These are phyloP conservation scores for Myioborus miniatus DNA, from an alignment of 2,797 vertebrate species.

Conservation along the genomic window DNA sequence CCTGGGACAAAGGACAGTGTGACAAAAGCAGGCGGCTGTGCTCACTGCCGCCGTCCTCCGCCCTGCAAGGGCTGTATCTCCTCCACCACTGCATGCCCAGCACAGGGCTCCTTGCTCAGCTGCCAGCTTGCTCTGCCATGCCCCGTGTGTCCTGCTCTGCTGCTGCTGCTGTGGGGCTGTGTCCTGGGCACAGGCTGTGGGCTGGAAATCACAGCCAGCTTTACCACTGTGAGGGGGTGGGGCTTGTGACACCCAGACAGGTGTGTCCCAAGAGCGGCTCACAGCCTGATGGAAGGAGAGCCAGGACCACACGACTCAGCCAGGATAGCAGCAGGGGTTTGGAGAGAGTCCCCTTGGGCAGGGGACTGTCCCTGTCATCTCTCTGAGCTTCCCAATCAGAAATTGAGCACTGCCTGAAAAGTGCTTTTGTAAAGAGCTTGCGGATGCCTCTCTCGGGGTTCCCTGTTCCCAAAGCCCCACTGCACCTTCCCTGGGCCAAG, in stretches of 20 bases:
- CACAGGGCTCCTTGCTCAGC: accelerated
- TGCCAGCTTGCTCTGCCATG: neutral
- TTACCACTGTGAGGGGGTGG: accelerated
- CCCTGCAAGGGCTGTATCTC: neutral
- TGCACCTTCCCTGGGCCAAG: neutral
- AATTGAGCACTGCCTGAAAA: neutral
- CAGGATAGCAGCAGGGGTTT: neutral
- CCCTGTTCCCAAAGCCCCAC: neutral
- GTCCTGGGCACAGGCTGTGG: accelerated
- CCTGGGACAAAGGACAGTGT: slow-evolving; percentile 42
- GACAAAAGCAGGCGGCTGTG: slow-evolving; percentile 13
- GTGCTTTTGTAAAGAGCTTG: neutral
- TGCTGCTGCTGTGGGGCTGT: neutral
- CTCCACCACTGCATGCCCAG: accelerated
- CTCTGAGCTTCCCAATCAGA: neutral
- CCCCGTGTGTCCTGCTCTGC: neutral
- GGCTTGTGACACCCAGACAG: neutral
- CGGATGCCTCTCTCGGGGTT: too few relatives aligned
- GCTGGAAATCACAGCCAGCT: neutral
- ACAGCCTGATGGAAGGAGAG: neutral
- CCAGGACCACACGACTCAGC: neutral
- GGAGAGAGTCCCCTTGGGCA: neutral
- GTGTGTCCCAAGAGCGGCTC: neutral
- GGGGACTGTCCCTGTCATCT: neutral
- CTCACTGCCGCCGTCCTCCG: neutral